Conservation (phyloP, 2,113 vertebrate species). For the Axis porcinus region DNA sequence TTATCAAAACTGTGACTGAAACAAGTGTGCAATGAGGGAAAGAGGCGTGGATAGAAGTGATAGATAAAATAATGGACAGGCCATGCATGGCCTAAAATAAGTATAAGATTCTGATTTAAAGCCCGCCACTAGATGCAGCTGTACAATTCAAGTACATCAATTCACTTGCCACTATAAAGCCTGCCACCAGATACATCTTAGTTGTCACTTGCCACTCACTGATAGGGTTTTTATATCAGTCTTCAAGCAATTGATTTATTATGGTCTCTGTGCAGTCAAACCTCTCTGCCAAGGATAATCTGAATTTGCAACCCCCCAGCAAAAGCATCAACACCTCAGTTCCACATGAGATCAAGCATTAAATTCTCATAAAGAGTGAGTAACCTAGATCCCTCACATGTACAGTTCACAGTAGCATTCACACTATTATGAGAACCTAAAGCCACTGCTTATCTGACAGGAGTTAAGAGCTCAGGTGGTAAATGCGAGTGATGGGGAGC, state of each 20-base stretch:
- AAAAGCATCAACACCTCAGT: neutral
- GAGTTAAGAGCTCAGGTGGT: neutral
- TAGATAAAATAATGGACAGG: neutral
- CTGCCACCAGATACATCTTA: neutral
- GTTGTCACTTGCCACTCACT: neutral
- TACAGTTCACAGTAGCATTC: neutral
- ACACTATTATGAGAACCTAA: neutral
- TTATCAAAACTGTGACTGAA: neutral
- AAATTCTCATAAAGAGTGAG: neutral
- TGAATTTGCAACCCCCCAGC: neutral
- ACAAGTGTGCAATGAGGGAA: neutral
- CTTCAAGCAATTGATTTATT: neutral
- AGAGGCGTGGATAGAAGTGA: neutral
- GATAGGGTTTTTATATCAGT: neutral
- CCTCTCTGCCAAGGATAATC: neutral
- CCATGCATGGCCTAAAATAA: neutral
- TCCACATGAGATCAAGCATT: neutral
- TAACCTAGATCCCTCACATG: neutral
- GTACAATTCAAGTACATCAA: neutral
- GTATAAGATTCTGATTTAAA: neutral
- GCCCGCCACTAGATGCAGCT: neutral
- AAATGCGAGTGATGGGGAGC: neutral
- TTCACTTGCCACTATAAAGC: neutral
- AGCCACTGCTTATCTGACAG: neutral
- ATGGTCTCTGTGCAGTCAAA: neutral